These are phyloP conservation scores for Hypomecis atomaria DNA, from an alignment of 2,888 invertebrate species.

Conservation along the genomic window DNA sequence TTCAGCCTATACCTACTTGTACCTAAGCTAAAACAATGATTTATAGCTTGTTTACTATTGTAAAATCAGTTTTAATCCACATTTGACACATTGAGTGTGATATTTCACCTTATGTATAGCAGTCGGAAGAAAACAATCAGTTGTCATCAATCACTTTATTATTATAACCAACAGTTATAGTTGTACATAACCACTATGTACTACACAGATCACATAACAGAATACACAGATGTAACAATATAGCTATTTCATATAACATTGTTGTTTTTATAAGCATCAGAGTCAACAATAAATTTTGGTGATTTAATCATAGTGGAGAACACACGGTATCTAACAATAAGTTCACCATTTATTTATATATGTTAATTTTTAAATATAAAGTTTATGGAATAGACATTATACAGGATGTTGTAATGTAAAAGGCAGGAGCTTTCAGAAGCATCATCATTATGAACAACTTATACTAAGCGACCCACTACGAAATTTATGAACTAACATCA, in stretches of 20 bases:
- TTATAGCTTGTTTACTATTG: too few relatives aligned
- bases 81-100: too few relatives aligned
- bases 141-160: conserved; percentile 63
- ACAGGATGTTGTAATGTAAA: too few relatives aligned
- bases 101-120: not conserved
- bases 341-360: not conserved
- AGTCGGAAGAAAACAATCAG: conserved; percentile 30
- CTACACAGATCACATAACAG: conserved; percentile 46
- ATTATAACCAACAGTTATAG: conserved; percentile 53
- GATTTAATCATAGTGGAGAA: not conserved
- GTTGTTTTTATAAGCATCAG: conserved; percentile 4
- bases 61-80: too few relatives aligned
- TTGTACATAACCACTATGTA: conserved; percentile 44
- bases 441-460: too few relatives aligned
- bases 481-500: too few relatives aligned
- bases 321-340: conserved; percentile 1
- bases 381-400: too few relatives aligned
- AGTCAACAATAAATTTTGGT: conserved; percentile 18
- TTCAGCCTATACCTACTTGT: too few relatives aligned
- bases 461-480: too few relatives aligned
- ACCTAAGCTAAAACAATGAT: too few relatives aligned
- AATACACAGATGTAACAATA: conserved; percentile 31
- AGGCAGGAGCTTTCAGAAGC: too few relatives aligned
- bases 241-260: conserved; percentile 20
- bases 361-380: too few relatives aligned